Percentiles rank a stretch among this genome's conserved stretches.
Conservation (phyloP, 2,888 invertebrate species). For the Ectemnius lituratus region DNA sequence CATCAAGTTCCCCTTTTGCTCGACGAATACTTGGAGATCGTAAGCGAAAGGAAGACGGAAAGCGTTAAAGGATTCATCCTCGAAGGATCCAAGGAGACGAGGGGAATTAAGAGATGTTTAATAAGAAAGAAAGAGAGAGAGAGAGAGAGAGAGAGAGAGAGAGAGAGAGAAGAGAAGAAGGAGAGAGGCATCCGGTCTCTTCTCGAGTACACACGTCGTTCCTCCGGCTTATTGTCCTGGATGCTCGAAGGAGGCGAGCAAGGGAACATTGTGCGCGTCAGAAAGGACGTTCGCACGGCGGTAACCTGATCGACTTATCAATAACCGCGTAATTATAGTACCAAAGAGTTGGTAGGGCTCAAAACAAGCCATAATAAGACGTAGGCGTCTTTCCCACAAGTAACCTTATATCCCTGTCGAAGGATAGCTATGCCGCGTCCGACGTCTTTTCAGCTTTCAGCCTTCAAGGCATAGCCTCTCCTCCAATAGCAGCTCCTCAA, state of each 20-base stretch:
- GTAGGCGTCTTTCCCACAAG: conserved; percentile 78
- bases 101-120: background rate
- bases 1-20: too few species aligned
- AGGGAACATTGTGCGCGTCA: conserved; percentile 56
- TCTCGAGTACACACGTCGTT: conserved; percentile 34
- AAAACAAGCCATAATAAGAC: conserved; percentile 78
- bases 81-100: background rate
- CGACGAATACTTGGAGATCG: too few species aligned
- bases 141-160: background rate
- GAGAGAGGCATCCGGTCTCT: conserved; percentile 39
- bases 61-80: conserved; percentile 1
- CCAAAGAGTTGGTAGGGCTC: conserved; percentile 77
- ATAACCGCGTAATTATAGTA: conserved; percentile 78
- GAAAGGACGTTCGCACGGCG: conserved; percentile 60
- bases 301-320: conserved; percentile 78
- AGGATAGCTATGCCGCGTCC: conserved; percentile 68
- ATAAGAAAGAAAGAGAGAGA: background rate
- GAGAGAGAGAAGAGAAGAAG: background rate
- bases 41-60: background rate
- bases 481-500: conserved; percentile 30
- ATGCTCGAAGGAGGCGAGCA: conserved; percentile 20
- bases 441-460: conserved; percentile 71
- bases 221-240: conserved; percentile 48
- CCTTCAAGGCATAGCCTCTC: conserved; percentile 54
- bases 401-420: conserved; percentile 76